A percentile compares a stretch with the other conserved stretches of the same genome.
phyloP scores from a whole-genome alignment of 2,888 invertebrate genomes.

The Ennomos fuscantarius region DNA sequence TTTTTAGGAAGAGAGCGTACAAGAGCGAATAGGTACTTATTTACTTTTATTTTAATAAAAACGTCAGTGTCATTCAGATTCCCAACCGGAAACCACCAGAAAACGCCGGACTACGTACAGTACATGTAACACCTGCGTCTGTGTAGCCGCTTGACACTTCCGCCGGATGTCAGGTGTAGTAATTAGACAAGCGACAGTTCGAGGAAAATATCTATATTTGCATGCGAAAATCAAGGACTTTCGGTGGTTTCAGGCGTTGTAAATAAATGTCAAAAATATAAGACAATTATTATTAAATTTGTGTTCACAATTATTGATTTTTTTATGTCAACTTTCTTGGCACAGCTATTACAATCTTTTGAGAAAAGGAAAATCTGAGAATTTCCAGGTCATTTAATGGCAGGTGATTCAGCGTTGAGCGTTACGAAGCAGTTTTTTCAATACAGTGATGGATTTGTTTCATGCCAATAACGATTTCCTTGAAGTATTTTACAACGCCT shows the following conservation, averaged over 20 bases:
- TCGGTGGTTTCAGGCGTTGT: not conserved
- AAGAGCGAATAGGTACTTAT: too few relatives aligned
- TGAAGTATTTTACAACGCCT: constrained; percentile 41
- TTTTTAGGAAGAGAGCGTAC: too few relatives aligned
- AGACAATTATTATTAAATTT: too few relatives aligned
- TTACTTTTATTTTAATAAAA: not conserved
- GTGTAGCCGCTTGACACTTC: constrained; percentile 40
- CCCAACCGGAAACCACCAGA: constrained; percentile 40
- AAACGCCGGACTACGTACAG: constrained; percentile 31
- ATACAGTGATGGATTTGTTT: constrained; percentile 40
- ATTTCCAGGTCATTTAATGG: constrained; percentile 19
- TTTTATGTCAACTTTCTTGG: not conserved
- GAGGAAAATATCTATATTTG: constrained; percentile 22
- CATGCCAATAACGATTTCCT: constrained; percentile 48
- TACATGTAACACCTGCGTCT: constrained; percentile 41
- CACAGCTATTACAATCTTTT: constrained; percentile 2
- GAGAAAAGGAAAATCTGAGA: constrained; percentile 22
- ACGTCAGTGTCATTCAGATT: constrained; percentile 20
- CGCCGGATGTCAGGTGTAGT: constrained; percentile 46
- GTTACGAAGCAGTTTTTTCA: constrained; percentile 32
- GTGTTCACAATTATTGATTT: too few relatives aligned
- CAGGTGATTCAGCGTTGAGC: constrained; percentile 31
- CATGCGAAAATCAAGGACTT: constrained; percentile 23
- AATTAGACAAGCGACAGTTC: constrained; percentile 26
- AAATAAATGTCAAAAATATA: not conserved